Conservation (phyloP, 2,113 vertebrate species). For the Motacilla alba region DNA sequence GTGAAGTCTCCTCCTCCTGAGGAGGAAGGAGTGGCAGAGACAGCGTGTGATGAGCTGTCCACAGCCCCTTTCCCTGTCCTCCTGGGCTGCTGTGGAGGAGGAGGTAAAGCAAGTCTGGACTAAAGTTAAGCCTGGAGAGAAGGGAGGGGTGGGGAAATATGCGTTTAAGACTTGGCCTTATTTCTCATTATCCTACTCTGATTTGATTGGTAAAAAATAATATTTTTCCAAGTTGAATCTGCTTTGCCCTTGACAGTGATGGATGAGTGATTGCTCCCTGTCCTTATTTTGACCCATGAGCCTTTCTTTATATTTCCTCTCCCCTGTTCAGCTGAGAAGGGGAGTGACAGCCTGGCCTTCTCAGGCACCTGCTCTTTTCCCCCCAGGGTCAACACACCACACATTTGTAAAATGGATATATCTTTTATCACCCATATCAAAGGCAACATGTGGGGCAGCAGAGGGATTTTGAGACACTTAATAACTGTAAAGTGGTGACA, state of each 20-base stretch:
- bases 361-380: background rate
- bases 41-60: background rate
- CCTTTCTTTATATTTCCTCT: background rate
- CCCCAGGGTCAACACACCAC: background rate
- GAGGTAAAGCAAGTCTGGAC: background rate
- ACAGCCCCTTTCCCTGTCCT: background rate
- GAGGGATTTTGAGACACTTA: background rate
- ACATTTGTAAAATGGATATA: background rate
- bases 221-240: background rate
- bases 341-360: background rate
- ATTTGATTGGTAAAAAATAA: background rate
- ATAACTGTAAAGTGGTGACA: constrained; percentile 2
- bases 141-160: rapidly evolving
- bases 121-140: background rate
- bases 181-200: background rate
- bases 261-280: background rate
- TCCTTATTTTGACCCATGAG: background rate
- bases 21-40: background rate
- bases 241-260: background rate
- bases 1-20: background rate
- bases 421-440: background rate
- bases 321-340: background rate
- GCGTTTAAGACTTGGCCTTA: background rate
- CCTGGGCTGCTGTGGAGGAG: background rate
- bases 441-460: background rate